Base-by-base conservation (phyloP, 1,140 invertebrate species). In the Diprion similis region DNA sequence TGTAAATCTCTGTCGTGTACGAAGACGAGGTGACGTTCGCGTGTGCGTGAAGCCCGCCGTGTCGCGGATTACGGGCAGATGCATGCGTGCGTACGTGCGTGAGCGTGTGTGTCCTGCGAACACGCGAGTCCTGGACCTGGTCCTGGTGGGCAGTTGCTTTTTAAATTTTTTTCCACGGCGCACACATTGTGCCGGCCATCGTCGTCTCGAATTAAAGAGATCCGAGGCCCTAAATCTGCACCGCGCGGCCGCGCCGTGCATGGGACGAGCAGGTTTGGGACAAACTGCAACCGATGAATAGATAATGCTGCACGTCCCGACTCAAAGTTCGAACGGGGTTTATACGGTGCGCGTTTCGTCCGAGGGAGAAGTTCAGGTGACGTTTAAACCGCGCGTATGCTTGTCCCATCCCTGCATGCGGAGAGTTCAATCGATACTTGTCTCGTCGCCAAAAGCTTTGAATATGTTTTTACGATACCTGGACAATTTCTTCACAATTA, bases 11-110 rank as follows among this genome's bases (percentile, higher is more conserved):
- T 45, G 37, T 15, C 17, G 59, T 7, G 59, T 4, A 64, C 8
- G n/a, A n/a, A n/a, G n/a, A n/a, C n/a, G n/a, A 67, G n/a, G 24
- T 17, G 66, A 10, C 10, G 66, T 51, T 10, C 48, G 51, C 9
- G 51, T 59, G n/a, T 59, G 51, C n/a, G 51, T n/a, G 13, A 13
- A 19, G 10, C 18, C 19, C 18, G 66, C 66, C 37, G 18, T 45
- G 37, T 19, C 37, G 66, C 66, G 66, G 66, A 68, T 68, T 68
- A 68, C 19, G 37, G 66, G 66, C 66, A 68, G 66, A 68, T 68
- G 66, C 66, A 8, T 68, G 13, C 13, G 13, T 68, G 66, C 19
- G 66, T 68, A 4, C 24, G 24, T 24, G 1, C 24, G 24, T 24
- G 24, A 24, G 24, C 24, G 24, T 24, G 24, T 9, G 51, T 15